Evolutionary conservation across 2,888 invertebrate genomes (phyloP).

Genomic region (Drosophila tanythrix): DNA sequence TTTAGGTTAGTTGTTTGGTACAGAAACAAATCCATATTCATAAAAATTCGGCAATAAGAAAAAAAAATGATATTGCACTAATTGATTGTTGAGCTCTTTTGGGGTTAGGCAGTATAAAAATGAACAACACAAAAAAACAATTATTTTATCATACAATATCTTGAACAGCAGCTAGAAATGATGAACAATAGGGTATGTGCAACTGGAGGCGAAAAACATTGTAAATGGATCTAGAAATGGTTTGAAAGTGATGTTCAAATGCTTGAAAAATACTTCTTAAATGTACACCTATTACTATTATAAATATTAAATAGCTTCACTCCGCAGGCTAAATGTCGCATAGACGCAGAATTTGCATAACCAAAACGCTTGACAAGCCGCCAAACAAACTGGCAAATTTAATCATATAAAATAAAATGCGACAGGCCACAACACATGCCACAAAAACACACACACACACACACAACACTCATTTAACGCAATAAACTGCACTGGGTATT

Average conservation of each 20-base stretch:
- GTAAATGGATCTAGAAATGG: not conserved
- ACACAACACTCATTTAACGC: constrained; percentile 19
- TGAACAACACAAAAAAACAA: constrained; percentile 26
- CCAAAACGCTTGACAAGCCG: constrained; percentile 46
- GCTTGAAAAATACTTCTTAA: not conserved
- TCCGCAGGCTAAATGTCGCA: constrained; percentile 3
- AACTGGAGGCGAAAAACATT: not conserved
- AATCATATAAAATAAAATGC: constrained; percentile 62
- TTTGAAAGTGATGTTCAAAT: not conserved
- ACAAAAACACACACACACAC: constrained; percentile 26
- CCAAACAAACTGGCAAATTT: constrained; percentile 65
- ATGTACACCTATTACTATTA: not conserved
- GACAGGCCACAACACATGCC: constrained; percentile 39
- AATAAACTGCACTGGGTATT: constrained; percentile 41
- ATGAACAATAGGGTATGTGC: not conserved
- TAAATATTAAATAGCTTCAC: not conserved
- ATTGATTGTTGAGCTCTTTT: constrained; percentile 60
- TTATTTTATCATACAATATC: constrained; percentile 36
- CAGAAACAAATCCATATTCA: constrained; percentile 10
- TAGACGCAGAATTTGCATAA: constrained; percentile 57
- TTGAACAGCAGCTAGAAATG: constrained; percentile 25
- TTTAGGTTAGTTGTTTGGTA: not conserved
- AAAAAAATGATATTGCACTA: constrained; percentile 42
- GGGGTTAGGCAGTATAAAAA: constrained; percentile 11
- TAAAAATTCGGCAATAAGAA: constrained; percentile 20